Percentiles rank a stretch among this genome's conserved stretches.
phyloP scores from a whole-genome alignment of 2,797 vertebrate genomes.

The Anolis apletophallus region DNA sequence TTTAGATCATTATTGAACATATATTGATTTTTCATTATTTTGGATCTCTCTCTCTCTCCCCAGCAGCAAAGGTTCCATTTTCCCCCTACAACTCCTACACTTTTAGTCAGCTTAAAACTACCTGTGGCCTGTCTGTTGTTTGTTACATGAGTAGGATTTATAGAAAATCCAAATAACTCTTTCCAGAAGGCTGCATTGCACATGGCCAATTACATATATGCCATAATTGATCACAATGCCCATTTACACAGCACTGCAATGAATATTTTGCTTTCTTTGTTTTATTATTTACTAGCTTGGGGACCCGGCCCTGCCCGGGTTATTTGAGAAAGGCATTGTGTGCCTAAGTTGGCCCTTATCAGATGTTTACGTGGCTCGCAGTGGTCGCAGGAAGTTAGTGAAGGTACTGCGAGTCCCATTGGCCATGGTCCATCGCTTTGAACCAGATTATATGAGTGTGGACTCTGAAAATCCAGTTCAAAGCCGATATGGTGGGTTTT shows the following conservation, averaged over 20 bases:
- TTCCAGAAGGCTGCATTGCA: not conserved
- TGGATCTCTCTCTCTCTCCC: too few species aligned
- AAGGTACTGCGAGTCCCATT: too few species aligned
- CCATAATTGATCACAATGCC: not conserved
- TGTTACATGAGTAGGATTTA: not conserved
- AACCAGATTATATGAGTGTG: too few species aligned
- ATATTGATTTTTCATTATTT: constrained; percentile 2
- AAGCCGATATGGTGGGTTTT: too few species aligned
- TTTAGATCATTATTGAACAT: not conserved
- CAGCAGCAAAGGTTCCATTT: not conserved
- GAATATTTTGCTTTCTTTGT: not conserved
- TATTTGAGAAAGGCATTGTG: too few species aligned
- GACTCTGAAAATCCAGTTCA: too few species aligned
- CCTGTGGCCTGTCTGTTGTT: too few species aligned
- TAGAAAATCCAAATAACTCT: not conserved
- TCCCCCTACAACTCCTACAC: not conserved
- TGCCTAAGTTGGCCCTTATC: too few species aligned
- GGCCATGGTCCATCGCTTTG: too few species aligned
- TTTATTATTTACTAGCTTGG: constrained; percentile 8
- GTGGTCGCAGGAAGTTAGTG: too few species aligned
- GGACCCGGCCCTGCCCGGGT: too few species aligned
- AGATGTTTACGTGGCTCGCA: too few species aligned
- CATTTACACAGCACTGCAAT: not conserved
- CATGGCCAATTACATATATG: not conserved
- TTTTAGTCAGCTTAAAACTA: not conserved